Conservation (phyloP, 1,140 invertebrate genomes). For the Conopomorpha cramerella region DNA sequence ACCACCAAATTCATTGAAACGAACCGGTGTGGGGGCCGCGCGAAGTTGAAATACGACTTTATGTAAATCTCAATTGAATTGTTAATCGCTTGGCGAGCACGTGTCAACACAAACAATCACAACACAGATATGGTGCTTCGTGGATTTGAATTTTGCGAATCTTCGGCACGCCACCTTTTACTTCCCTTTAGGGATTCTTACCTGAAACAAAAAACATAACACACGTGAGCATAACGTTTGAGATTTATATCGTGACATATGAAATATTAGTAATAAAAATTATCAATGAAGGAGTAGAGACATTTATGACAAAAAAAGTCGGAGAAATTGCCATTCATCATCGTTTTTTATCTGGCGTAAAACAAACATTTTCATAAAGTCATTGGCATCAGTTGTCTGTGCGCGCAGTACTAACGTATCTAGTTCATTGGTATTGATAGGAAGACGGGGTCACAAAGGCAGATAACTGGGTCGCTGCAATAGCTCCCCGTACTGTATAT, state of each 20-base stretch:
- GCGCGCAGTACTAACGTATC: too few relatives aligned
- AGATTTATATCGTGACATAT: too few relatives aligned
- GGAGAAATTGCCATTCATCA: too few relatives aligned
- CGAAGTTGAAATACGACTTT: conserved; percentile 42
- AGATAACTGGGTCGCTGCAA: conserved; percentile 49
- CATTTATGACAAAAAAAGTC: too few relatives aligned
- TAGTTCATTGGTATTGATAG: conserved; percentile 19
- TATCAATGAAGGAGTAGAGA: too few relatives aligned
- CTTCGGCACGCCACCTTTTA: conserved; percentile 13
- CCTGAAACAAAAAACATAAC: conserved; percentile 43
- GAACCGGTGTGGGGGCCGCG: conserved; percentile 13
- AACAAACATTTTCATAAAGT: too few relatives aligned
- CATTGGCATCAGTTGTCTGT: too few relatives aligned
- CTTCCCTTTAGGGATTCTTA: conserved; percentile 19
- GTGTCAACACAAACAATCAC: conserved; percentile 29
- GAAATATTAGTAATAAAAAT: too few relatives aligned
- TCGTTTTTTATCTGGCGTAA: too few relatives aligned
- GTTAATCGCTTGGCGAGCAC: conserved; percentile 29
- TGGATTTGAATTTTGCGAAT: conserved; percentile 29
- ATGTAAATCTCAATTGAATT: conserved; percentile 34
- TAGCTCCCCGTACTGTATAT: too few relatives aligned
- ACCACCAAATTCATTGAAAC: conserved; percentile 8
- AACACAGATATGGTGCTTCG: conserved; percentile 15
- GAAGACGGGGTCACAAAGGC: conserved; percentile 28
- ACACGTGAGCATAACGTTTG: too few relatives aligned